Evolutionary conservation across 1,140 invertebrate genomes (phyloP).

Genomic region (Pteromalus puparum): DNA sequence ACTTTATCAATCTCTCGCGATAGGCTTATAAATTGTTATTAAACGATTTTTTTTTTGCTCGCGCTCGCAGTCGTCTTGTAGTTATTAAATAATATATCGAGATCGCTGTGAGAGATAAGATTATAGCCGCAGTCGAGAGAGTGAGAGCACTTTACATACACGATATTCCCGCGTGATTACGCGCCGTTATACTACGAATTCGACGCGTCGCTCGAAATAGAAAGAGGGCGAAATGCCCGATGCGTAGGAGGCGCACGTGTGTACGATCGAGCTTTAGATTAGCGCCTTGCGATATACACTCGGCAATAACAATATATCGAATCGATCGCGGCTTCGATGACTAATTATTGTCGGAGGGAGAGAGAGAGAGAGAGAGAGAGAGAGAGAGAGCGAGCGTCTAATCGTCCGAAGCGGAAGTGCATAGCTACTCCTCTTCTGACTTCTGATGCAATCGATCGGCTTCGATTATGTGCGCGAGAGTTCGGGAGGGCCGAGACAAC

Average conservation of each 20-base stretch:
- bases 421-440: background rate
- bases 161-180: slow-evolving; percentile 15
- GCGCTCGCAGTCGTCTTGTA: background rate
- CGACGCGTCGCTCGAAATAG: background rate
- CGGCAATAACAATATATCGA: background rate
- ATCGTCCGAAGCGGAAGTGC: background rate
- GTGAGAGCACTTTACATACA: slow-evolving; percentile 14
- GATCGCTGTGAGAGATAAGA: slow-evolving; percentile 16
- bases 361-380: background rate
- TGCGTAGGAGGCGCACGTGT: background rate
- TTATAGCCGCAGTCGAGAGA: background rate
- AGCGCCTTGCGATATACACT: background rate
- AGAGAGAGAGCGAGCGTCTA: background rate
- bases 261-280: background rate
- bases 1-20: slow-evolving; percentile 1
- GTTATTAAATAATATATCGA: slow-evolving; percentile 38
- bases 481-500: background rate
- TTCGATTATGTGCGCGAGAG: background rate
- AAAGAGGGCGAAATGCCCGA: background rate
- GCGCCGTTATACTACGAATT: background rate
- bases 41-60: slow-evolving; percentile 13
- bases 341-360: background rate
- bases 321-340: background rate
- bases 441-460: background rate
- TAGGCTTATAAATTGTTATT: slow-evolving; percentile 21